Percentiles rank a stretch among this genome's conserved stretches.
Evolutionary conservation across 2,888 invertebrate genomes (phyloP).

Genomic region (Volucella bombylans): DNA sequence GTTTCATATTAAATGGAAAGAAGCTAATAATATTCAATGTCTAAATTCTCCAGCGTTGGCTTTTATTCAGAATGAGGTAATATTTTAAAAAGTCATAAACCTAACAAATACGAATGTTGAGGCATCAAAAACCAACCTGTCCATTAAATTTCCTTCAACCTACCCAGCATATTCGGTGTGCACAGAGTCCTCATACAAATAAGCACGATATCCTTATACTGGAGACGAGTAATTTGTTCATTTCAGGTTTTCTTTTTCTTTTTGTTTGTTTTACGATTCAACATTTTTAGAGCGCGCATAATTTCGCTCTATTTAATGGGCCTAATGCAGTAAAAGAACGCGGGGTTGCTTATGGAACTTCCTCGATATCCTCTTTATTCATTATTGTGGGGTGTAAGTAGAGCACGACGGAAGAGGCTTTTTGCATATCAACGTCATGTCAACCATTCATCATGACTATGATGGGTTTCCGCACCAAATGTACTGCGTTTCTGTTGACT

Average conservation of each 20-base stretch:
- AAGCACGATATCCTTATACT: conserved; percentile 11
- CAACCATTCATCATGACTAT: conserved; percentile 41
- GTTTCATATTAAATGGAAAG: too few species aligned
- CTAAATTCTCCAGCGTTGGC: neutral
- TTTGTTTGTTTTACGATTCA: conserved; percentile 8
- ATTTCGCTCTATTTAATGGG: conserved; percentile 17
- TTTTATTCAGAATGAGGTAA: conserved; percentile 3
- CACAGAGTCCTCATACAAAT: conserved; percentile 16
- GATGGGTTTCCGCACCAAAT: conserved; percentile 9
- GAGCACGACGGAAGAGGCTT: conserved; percentile 3
- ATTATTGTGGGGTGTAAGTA: conserved; percentile 12
- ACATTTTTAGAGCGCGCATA: conserved; percentile 31
- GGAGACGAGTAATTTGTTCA: neutral
- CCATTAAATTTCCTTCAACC: conserved; percentile 1
- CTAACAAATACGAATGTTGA: neutral
- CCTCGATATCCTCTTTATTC: conserved; percentile 25
- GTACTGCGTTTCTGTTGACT: neutral
- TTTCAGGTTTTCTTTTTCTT: neutral
- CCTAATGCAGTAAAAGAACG: neutral
- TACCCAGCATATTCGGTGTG: neutral
- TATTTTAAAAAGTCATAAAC: conserved; percentile 24
- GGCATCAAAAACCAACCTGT: conserved; percentile 7
- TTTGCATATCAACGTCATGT: conserved; percentile 26
- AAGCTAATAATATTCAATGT: neutral
- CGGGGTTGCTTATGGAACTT: neutral